A percentile compares a stretch with the other conserved stretches of the same genome.
Conservation (phyloP, 2,888 invertebrate species). For the Entomobrya proxima region DNA sequence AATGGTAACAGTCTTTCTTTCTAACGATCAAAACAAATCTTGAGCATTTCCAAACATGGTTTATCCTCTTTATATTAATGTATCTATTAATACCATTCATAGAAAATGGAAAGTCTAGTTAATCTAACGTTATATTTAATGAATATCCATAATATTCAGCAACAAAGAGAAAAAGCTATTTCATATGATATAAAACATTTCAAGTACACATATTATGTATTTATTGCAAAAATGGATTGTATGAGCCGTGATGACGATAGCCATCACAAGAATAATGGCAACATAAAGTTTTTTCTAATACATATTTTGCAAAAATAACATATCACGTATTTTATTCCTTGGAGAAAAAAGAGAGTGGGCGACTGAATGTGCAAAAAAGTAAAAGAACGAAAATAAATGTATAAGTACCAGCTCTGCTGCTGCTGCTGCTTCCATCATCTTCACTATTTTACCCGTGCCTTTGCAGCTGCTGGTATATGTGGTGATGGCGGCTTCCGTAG, state of each 20-base stretch:
- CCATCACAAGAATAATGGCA: neutral
- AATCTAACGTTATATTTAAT: too few species aligned
- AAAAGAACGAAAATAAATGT: neutral
- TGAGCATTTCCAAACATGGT: too few species aligned
- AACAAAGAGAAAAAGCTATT: too few species aligned
- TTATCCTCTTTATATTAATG: too few species aligned
- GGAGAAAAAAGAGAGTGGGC: neutral
- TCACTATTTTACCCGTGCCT: neutral
- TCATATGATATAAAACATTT: too few species aligned
- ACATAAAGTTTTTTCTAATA: neutral
- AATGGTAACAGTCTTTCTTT: too few species aligned
- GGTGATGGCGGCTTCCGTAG: constrained; percentile 17
- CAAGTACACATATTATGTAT: neutral
- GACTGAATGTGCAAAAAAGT: neutral
- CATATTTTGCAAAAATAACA: neutral
- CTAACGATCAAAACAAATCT: too few species aligned
- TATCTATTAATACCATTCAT: too few species aligned
- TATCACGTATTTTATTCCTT: neutral
- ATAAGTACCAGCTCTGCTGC: neutral
- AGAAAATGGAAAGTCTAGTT: too few species aligned
- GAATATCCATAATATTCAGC: too few species aligned
- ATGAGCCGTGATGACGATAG: neutral
- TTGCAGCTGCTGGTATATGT: neutral
- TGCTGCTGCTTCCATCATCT: neutral
- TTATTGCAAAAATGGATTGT: neutral